phyloP scores from a whole-genome alignment of 2,888 invertebrate genomes.

The Pachydiplax longipennis region DNA sequence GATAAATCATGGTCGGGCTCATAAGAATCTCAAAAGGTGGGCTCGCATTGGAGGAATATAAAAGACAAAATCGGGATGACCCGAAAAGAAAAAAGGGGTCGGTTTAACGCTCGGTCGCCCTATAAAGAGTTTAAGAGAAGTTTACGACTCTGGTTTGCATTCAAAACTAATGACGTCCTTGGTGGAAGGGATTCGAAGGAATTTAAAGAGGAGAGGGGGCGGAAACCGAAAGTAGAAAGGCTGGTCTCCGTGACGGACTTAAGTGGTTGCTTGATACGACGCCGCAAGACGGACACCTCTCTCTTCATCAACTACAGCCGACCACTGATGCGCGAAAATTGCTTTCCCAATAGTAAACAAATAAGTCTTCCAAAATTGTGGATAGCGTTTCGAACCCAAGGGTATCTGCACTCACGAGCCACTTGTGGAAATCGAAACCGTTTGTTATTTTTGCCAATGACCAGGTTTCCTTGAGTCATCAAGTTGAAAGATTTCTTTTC shows the following conservation, averaged over 20 bases:
- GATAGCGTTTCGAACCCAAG: too few relatives aligned
- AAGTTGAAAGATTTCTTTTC: too few relatives aligned
- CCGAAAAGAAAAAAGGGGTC: background rate
- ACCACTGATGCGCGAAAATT: background rate
- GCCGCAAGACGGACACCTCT: background rate
- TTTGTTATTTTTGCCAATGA: too few relatives aligned
- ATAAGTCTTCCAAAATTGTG: background rate
- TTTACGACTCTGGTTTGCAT: background rate
- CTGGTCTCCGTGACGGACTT: background rate
- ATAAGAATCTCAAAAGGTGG: background rate
- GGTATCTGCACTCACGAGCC: too few relatives aligned
- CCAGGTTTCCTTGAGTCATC: too few relatives aligned
- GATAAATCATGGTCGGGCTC: background rate
- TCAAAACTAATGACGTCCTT: background rate
- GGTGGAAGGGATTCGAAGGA: background rate
- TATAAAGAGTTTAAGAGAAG: background rate
- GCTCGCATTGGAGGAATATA: background rate
- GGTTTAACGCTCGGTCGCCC: background rate
- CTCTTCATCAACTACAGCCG: background rate
- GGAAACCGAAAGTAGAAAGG: background rate
- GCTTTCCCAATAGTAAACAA: background rate
- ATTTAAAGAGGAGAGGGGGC: background rate
- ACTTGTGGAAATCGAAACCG: too few relatives aligned
- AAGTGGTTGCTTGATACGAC: background rate
- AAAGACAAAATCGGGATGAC: background rate